Evolutionary conservation across 2,113 vertebrate species (phyloP), one percentile per base, ranked within the genome.

Genomic region (Osmerus mordax): DNA sequence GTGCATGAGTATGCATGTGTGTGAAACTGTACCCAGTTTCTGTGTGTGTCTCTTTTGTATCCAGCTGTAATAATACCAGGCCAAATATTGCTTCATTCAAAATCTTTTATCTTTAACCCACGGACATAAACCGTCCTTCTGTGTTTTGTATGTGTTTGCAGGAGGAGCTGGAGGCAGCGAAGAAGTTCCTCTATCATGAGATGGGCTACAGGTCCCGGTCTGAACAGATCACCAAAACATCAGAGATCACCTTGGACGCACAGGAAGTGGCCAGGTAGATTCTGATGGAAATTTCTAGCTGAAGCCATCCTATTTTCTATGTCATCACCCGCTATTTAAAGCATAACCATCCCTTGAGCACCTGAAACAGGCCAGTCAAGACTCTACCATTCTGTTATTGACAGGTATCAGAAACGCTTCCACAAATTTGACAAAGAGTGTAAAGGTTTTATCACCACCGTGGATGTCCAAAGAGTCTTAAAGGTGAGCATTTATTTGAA

Each of bases 141-240:
- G 23, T 15, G 28, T 59, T 41, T 8, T 9, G 36, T 41, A 5
- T 41, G 60, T 65, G 23, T 73, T 65, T 70, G 41, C 53, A 99
- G 97, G 93, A 93, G 15, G 92, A 99, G 87, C 90, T 99, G 3
- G 93, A 94, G 60, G 83, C 88, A 0, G 97, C 96, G 0, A 94
- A 72, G 81, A 93, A 86, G 61, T 99, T 99, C 68, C 85, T 99
- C 5, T 94, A 98, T 74, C 93, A 93, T 0, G 97, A 99, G 90
- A 99, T 99, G 97, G 97, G 97, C 85, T 99, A 96, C 91, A 96
- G 96, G 85, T 94, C 95, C 21, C 95, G 95, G 7, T 94, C 94
- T 1, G 97, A 99, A 65, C 96, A 98, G 65, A 82, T 99, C 54
- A 94, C 93, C 59, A 93, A 94, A 90, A 92, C 87, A 0, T 89